Base-by-base conservation (phyloP, 2,113 vertebrate species). In the Gymnocephalus cernua region DNA sequence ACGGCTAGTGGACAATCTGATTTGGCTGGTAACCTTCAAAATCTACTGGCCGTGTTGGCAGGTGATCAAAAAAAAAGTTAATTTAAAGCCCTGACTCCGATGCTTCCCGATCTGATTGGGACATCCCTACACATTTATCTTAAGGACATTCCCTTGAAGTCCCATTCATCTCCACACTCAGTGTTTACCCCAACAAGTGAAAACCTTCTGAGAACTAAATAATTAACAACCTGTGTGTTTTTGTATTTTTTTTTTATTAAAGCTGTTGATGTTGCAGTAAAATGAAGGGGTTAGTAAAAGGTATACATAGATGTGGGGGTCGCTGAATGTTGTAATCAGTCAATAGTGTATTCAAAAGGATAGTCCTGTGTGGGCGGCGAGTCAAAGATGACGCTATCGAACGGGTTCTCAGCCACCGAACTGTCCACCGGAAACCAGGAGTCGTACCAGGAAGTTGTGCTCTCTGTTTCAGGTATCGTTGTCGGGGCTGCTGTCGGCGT, bases 371-470 rank as follows among this genome's bases (percentile, higher is more conserved):
- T 95, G n/a, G 94, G 91, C 63, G 25, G 90, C 0, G 84, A 79
- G 69, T 94, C 85, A 3, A 91, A 90, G 44, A 58, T 41, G 56
- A 89, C 35, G 32, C 83, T 79, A 6, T 94, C 93, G 4, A 89
- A 89, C 4, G 93, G 91, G 78, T 88, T 91, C 74, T 88, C 86
- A 0, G 86, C 91, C 8, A 65, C 82, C 80, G 73, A 89, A 13
- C 56, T 80, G 59, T 94, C 91, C 74, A 78, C 77, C 2, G 85
- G 88, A 29, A 93, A 93, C 95, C 94, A 95, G 4, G 88, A 85
- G 86, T 95, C 92, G 16, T 88, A 94, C 95, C 94, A 94, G 74
- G 93, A 84, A 14, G 91, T 93, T 0, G 93, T 94, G 11, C 64
- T 88, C 54, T 92, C 80, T 3, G 82, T 82, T 35, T 72, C 54